Conservation (phyloP, 2,797 vertebrate species). For the Pagetopsis macropterus region DNA sequence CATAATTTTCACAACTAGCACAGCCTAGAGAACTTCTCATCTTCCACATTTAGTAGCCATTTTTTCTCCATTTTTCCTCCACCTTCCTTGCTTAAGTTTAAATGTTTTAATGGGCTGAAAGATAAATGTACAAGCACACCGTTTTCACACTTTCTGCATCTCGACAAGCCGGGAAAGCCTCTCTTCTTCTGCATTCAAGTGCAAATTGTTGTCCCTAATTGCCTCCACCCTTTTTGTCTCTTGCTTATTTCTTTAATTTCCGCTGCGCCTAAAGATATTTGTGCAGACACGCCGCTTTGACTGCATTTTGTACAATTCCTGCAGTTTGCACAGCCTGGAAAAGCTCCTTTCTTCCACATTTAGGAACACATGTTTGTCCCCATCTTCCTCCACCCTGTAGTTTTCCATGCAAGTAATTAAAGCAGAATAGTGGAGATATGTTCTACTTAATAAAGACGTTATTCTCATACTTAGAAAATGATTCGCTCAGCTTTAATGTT, state of each 20-base stretch:
- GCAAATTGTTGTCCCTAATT: too few relatives aligned
- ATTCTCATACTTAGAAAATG: slow-evolving; percentile 48
- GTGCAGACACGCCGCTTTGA: background rate
- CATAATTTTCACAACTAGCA: too few relatives aligned
- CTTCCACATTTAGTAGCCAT: too few relatives aligned
- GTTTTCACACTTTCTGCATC: too few relatives aligned
- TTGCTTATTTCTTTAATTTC: slow-evolving; percentile 45
- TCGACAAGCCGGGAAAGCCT: too few relatives aligned
- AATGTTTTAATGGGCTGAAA: slow-evolving; percentile 13
- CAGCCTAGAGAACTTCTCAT: too few relatives aligned
- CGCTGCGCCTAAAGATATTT: background rate
- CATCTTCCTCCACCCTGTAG: slow-evolving; percentile 23
- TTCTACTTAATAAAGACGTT: slow-evolving; percentile 37
- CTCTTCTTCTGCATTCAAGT: too few relatives aligned
- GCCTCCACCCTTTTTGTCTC: background rate
- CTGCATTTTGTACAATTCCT: slow-evolving; percentile 13
- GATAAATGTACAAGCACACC: too few relatives aligned
- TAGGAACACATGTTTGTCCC: slow-evolving; percentile 16
- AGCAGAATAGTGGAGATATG: slow-evolving; percentile 33
- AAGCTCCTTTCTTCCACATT: slow-evolving; percentile 6
- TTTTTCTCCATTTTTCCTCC: background rate
- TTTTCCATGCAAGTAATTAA: slow-evolving; percentile 51
- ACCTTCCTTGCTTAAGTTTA: slow-evolving; percentile 34
- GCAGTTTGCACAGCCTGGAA: slow-evolving; percentile 34
- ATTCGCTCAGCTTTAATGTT: slow-evolving; percentile 51